Evolutionary conservation across 2,797 vertebrate genomes (phyloP).

Genomic region (Tapera naevia): DNA sequence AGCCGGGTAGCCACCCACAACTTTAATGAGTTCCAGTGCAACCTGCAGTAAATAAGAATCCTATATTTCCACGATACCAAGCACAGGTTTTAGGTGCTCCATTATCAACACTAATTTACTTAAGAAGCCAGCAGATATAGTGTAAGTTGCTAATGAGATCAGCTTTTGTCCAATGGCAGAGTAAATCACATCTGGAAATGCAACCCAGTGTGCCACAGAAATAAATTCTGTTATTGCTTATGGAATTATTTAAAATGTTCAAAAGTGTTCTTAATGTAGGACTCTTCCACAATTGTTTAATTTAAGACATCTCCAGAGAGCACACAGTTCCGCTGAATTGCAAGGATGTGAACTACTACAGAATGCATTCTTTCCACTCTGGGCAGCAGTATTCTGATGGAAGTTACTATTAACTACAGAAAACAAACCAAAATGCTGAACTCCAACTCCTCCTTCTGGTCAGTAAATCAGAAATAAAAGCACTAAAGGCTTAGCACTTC

Average conservation of each 20-base stretch:
- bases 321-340: neutral
- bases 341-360: neutral
- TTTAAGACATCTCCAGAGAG: neutral
- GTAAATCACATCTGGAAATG: neutral
- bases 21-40: conserved; percentile 92
- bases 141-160: neutral
- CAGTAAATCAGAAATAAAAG: neutral
- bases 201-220: neutral
- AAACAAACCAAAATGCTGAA: neutral
- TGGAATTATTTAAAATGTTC: neutral
- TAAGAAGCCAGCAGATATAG: neutral
- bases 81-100: neutral
- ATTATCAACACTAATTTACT: neutral
- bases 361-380: neutral
- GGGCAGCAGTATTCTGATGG: neutral
- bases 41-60: conserved; percentile 79
- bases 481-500: neutral
- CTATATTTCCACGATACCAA: neutral
- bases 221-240: neutral
- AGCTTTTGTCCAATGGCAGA: neutral
- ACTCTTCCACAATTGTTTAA: neutral
- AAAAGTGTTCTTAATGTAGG: neutral
- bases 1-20: conserved; percentile 86
- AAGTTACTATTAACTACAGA: neutral
- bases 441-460: neutral